Evolutionary conservation across 2,888 invertebrate species (phyloP), one percentile per base, ranked within the genome.

Genomic region (Ellobium chinense): DNA sequence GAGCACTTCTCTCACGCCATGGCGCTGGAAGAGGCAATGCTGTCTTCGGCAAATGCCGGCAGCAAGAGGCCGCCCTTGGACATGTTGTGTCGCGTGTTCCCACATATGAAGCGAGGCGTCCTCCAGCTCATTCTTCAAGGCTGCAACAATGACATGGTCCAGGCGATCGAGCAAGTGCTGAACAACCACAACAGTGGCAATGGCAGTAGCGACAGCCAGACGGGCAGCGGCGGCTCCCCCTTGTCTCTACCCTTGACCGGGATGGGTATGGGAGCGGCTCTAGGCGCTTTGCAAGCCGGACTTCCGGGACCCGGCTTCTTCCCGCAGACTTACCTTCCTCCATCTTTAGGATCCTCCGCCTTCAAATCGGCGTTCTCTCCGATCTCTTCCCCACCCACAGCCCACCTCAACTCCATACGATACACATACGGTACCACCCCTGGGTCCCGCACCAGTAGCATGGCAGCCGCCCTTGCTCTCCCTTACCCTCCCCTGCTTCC

Each of bases 121-220:
- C 96, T 98, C 1, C 98, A 98, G 92, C 95, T 96, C 3, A 95
- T 97, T 65, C 94, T 98, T 29, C 96, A 96, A 85, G 95, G 96
- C 82, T 97, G 96, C 92, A 95, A 96, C 92, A 97, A 97, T 0
- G 98, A 98, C 91, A 96, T 97, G 0, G 95, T 98, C 0, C 96
- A 97, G 87, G 97, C 98, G 0, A 98, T 98, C 95, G 98, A 98
- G 91, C 95, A 96, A 91, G 95, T 98, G 94, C 87, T 93, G 37
- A 90, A 86, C 83, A 91, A 88, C 74, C 91, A 91, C 82, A 78
- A 87, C 31, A 80, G 56, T n/a, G 62, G 76, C n/a, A 29, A 54
- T 65, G 34, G 37, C 78, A 36, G 73, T 36, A 65, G 77, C 0
- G 75, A 58, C 1, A 18, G 24, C 7, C 46, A 54, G 12, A 39